phyloP scores from a whole-genome alignment of 1,140 invertebrate species.

The Reticulitermes speratus region DNA sequence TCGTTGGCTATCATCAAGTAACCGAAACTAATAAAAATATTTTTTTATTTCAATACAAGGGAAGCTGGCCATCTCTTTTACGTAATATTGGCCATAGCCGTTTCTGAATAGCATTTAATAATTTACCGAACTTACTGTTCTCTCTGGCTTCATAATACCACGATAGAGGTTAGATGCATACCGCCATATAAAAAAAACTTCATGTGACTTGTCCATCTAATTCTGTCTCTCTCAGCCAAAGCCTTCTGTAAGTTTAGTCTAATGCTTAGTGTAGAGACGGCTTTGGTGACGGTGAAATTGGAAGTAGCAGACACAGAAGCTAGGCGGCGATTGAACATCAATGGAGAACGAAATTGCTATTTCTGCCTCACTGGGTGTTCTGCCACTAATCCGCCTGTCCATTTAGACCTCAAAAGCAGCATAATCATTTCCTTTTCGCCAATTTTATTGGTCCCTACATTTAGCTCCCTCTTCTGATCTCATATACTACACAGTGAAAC shows the following conservation, averaged over 20 bases:
- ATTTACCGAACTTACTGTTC: no score
- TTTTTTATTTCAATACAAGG: no score
- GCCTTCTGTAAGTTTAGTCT: slow-evolving; percentile 5
- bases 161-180: not conserved
- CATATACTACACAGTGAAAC: not conserved
- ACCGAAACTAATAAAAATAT: no score
- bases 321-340: slow-evolving; percentile 28
- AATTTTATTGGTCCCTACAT: slow-evolving; percentile 13
- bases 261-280: not conserved
- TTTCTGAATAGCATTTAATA: no score
- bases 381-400: slow-evolving; percentile 26
- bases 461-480: not conserved
- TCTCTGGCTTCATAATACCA: no score
- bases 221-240: not conserved
- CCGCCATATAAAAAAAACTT: not conserved
- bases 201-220: not conserved
- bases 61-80: no score
- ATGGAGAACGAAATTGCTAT: slow-evolving; percentile 30
- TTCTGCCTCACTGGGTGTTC: slow-evolving; percentile 20
- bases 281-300: not conserved
- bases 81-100: no score
- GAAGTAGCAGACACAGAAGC: not conserved
- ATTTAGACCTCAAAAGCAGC: slow-evolving; percentile 27
- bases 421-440: slow-evolving; percentile 31
- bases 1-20: no score